Base-by-base conservation (phyloP, 2,797 vertebrate genomes). In the Poeciliopsis turneri region DNA sequence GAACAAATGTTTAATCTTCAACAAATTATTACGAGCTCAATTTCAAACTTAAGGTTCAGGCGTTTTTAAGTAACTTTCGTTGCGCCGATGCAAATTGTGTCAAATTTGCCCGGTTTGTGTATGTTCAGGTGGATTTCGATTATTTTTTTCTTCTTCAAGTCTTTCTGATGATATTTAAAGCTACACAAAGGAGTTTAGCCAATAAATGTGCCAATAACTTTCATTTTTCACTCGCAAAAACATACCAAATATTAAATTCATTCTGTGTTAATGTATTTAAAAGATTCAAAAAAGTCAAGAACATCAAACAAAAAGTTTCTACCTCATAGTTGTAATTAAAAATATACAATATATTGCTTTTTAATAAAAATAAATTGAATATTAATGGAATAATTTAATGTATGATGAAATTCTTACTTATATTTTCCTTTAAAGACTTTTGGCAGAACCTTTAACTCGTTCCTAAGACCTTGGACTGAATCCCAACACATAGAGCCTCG, bases 371-470 rank as follows among this genome's bases (percentile, higher is more conserved):
- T 61, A 66, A 4, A 64, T 64, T 1, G 16, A 36, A 33, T 33
- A 33, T 64, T 39, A 23, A 39, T 36, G 13, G n/a, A 15, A 9
- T 20, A 10, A 20, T 39, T 66, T 66, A 7, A 33, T 61, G 16
- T 10, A 18, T 64, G 59, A 28, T 18, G 16, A 64, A 28, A 18
- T 36, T n/a, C 39, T 45, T 3, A 66, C 46, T 76, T 51, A 28
- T 39, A 57, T 55, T 74, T 51, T 64, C 57, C 46, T 33, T 69
- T 47, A 46, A 76, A 72, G 81, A 82, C 53, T 57, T 55, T 76
- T 84, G 86, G 81, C 83, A 87, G 79, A 82, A 66, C 41, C 71
- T 57, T 28, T 25, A 16, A 74, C 64, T 72, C 78, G 79, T 59
- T 51, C 20, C 82, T 51, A 71, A 75, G 73, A 77, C 53, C 72